Conservation (phyloP, 2,113 vertebrate species). For the Sakesphorus luctuosus region DNA sequence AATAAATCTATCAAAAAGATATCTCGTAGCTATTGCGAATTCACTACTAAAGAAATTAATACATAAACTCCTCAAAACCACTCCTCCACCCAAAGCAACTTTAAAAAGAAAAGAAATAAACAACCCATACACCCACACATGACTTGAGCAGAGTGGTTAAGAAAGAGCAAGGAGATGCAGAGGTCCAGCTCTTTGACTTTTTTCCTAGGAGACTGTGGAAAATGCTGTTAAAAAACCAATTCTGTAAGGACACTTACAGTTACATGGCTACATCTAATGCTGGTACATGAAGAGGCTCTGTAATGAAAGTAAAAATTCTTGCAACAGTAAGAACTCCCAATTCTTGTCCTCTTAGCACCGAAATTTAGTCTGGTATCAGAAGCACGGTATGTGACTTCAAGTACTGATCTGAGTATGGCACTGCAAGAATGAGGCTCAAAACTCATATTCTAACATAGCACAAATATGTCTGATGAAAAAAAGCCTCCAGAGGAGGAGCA, state of each 20-base stretch:
- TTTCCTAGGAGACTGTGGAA: background rate
- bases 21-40: background rate
- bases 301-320: background rate
- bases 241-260: background rate
- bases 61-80: background rate
- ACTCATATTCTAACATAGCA: background rate
- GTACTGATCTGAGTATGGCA: background rate
- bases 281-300: background rate
- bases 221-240: background rate
- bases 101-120: background rate
- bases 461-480: background rate
- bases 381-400: rapidly evolving
- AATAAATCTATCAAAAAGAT: background rate
- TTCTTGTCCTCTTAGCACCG: background rate
- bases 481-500: background rate
- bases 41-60: background rate
- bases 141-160: background rate
- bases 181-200: background rate
- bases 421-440: background rate
- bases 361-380: background rate
- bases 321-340: background rate
- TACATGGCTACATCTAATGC: background rate
- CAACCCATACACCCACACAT: rapidly evolving
- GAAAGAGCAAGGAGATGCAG: rapidly evolving
- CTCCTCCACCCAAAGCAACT: background rate